A percentile compares a stretch with the other conserved stretches of the same genome.
Evolutionary conservation across 2,888 invertebrate genomes (phyloP).

Genomic region (Idaea straminata): DNA sequence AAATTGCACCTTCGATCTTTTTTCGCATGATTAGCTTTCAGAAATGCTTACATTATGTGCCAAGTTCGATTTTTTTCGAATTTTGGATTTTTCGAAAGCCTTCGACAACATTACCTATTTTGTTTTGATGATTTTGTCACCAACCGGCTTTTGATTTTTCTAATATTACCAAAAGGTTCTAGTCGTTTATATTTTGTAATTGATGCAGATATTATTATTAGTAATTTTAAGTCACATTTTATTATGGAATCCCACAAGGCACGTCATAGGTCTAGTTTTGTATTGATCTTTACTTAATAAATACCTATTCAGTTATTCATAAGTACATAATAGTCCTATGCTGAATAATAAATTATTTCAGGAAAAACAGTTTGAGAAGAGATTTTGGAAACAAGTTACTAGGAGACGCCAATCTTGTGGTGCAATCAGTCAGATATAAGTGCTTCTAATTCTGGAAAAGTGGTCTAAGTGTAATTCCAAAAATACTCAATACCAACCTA

Average conservation of each 20-base stretch:
- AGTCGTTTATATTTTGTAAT: not conserved
- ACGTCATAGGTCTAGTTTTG: not conserved
- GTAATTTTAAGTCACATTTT: not conserved
- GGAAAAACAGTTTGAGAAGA: conserved; percentile 88
- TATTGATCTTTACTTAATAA: not conserved
- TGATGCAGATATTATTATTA: not conserved
- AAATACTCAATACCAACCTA: not conserved
- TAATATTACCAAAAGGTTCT: not conserved
- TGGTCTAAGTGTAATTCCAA: conserved; percentile 5
- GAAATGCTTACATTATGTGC: not conserved
- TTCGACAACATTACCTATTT: not conserved
- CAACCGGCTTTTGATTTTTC: not conserved
- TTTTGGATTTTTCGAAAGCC: not conserved
- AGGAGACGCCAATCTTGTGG: conserved; percentile 83
- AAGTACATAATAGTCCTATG: not conserved
- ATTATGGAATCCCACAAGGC: not conserved
- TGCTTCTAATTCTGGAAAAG: conserved; percentile 16
- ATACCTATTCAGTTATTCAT: not conserved
- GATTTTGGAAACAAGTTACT: conserved; percentile 90
- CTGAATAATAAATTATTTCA: conserved; percentile 40
- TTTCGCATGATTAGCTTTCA: not conserved
- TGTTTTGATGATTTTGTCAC: not conserved
- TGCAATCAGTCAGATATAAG: conserved; percentile 70
- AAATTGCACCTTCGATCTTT: not conserved
- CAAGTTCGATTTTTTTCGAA: not conserved